Percentiles rank a stretch among this genome's conserved stretches.
Evolutionary conservation across 1,140 invertebrate genomes (phyloP).

Genomic region (Penaeus vannamei): DNA sequence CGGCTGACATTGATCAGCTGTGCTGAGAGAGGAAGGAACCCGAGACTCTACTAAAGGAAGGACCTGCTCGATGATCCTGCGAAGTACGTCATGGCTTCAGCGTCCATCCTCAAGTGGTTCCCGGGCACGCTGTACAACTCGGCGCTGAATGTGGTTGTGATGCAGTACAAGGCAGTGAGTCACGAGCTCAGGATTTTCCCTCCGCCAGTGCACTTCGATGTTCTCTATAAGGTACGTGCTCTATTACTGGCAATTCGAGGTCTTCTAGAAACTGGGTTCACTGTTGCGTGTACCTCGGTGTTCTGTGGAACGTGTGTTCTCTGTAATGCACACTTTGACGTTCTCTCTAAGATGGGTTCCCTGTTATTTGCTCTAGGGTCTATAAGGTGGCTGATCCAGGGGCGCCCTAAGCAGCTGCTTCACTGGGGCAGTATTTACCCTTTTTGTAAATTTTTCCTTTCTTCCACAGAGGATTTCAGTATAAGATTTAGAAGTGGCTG

Average conservation of each 20-base stretch:
- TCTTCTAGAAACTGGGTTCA: not conserved
- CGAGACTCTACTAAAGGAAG: not conserved
- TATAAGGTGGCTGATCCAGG: too few species aligned
- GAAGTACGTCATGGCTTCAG: conserved; percentile 45
- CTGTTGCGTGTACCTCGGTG: not conserved
- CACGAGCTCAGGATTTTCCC: conserved; percentile 50
- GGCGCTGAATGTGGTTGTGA: conserved; percentile 51
- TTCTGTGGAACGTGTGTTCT: not conserved
- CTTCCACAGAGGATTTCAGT: too few species aligned
- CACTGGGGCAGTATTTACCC: too few species aligned
- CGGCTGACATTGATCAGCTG: conserved; percentile 64
- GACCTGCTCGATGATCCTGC: not conserved
- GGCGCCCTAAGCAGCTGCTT: too few species aligned
- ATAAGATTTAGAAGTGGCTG: too few species aligned
- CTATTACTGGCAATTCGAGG: not conserved
- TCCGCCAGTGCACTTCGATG: conserved; percentile 57
- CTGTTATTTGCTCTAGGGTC: too few species aligned
- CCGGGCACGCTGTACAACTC: conserved; percentile 53
- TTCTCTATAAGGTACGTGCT: conserved; percentile 45
- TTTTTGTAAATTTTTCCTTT: too few species aligned
- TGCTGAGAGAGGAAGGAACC: not conserved
- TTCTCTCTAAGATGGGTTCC: too few species aligned
- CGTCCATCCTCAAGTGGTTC: conserved; percentile 57
- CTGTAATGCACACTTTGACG: not conserved
- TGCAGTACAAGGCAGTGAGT: conserved; percentile 39